Percentiles rank a stretch among this genome's conserved stretches.
Evolutionary conservation across 2,797 vertebrate species (phyloP).

Genomic region (Chrysocyon brachyurus): DNA sequence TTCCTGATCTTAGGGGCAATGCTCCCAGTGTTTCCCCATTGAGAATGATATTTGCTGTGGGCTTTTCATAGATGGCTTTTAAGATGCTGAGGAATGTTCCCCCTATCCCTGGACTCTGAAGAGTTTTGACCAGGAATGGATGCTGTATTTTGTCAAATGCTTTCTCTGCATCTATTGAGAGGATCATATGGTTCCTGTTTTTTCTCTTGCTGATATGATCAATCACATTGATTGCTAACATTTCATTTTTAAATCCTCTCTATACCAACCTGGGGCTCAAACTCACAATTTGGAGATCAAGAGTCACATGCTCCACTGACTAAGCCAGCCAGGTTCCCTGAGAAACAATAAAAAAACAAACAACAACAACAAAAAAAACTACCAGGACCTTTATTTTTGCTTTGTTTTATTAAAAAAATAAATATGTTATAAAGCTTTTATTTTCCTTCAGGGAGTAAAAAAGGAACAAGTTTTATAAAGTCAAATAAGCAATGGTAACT

Average conservation of each 20-base stretch:
- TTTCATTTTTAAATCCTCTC: neutral
- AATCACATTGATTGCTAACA: neutral
- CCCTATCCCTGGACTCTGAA: too few species aligned
- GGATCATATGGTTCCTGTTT: too few species aligned
- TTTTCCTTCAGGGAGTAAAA: conserved; percentile 57
- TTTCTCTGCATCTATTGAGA: too few species aligned
- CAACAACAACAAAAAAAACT: conserved; percentile 41
- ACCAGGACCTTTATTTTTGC: conserved; percentile 79
- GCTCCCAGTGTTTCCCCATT: too few species aligned
- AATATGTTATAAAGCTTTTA: conserved; percentile 80
- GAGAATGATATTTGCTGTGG: too few species aligned
- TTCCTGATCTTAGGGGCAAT: too few species aligned
- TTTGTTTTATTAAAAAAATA: conserved; percentile 84
- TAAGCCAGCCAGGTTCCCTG: neutral
- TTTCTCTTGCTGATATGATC: too few species aligned
- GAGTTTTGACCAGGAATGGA: too few species aligned
- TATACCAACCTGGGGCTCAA: neutral
- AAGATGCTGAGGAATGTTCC: too few species aligned
- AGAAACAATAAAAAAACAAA: conserved; percentile 14
- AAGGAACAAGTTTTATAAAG: conserved; percentile 74
- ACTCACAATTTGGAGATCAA: neutral
- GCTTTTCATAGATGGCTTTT: too few species aligned
- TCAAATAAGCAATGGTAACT: conserved; percentile 70
- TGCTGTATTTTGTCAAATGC: too few species aligned
- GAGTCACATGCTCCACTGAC: neutral